Base-by-base conservation (phyloP, 1,140 invertebrate genomes). In the Lethrus apterus region DNA sequence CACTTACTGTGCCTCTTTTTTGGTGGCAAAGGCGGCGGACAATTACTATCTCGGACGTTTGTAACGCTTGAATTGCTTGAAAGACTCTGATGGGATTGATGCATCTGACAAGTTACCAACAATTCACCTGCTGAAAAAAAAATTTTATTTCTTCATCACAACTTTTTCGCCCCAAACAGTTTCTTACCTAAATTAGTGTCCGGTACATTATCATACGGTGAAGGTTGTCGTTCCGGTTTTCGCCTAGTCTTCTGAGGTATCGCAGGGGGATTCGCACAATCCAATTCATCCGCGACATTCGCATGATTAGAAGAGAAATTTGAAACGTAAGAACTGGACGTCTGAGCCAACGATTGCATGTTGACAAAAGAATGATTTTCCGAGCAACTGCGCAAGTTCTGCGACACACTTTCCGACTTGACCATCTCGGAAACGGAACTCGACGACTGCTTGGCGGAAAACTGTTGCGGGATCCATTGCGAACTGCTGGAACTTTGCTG, bases 1-100 rank as follows among this genome's bases (percentile, higher is more conserved):
- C 65, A 87, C 87, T 88, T 79, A 95, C 91, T 92, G 73, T 93
- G 85, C 66, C 85, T 86, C 68, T 91, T 92, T 70, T 94, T 94
- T 0, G 86, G 78, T 15, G 91, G 91, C 47, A 94, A 70, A 34
- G 91, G 91, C 30, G 91, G 91, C 42, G 90, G 90, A 65, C 79
- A 78, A 32, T 71, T 77, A 55, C 76, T 66, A 58, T 76, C 75
- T 34, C 64, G 51, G 50, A 64, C 66, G 17, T 65, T 68, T 20
- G 66, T 65, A 11, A 65, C 59, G 43, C 44, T 59, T 5, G 53
- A 54, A 33, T 48, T 52, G 24, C 49, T 59, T 1, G 51, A 51
- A n/a, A 56, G 33, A 24, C 51, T 56, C 30, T 61, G 56, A 48
- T 67, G 65, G 0, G 63, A 63, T 44, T 65, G 63, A 47, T 75